A percentile compares a stretch with the other conserved stretches of the same genome.
Evolutionary conservation across 2,888 invertebrate species (phyloP).

Genomic region (Laspeyria flexula): DNA sequence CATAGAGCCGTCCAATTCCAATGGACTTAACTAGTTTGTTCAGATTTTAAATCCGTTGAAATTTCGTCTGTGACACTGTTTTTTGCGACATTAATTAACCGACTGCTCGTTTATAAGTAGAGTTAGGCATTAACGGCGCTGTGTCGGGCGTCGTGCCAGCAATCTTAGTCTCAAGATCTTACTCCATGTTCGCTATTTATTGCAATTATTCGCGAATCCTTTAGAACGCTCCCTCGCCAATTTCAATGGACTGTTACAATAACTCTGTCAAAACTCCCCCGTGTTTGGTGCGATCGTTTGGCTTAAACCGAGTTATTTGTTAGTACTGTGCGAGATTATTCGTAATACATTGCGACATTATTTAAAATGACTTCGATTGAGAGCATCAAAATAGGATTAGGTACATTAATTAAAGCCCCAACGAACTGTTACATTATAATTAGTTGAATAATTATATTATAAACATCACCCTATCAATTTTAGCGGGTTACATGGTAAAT

Average conservation of each 20-base stretch:
- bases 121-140: conserved; percentile 57
- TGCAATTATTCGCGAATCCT: conserved; percentile 67
- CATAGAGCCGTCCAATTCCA: conserved; percentile 16
- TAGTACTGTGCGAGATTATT: conserved; percentile 18
- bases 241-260: conserved; percentile 49
- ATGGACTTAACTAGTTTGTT: conserved; percentile 19
- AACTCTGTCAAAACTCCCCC: conserved; percentile 34
- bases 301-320: conserved; percentile 20
- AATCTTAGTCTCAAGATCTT: conserved; percentile 48
- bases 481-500: conserved; percentile 21
- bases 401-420: conserved; percentile 24
- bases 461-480: conserved; percentile 22
- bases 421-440: conserved; percentile 25
- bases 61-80: conserved; percentile 37
- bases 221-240: conserved; percentile 45
- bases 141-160: conserved; percentile 61
- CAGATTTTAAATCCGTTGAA: conserved; percentile 33
- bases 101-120: conserved; percentile 51
- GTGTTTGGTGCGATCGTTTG: conserved; percentile 19
- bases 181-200: conserved; percentile 60
- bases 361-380: conserved; percentile 25
- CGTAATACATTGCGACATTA: conserved; percentile 21
- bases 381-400: conserved; percentile 24
- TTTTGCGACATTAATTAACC: conserved; percentile 51
- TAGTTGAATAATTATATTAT: conserved; percentile 22